phyloP scores from a whole-genome alignment of 1,140 invertebrate species.

The Apocrypta bakeri region DNA sequence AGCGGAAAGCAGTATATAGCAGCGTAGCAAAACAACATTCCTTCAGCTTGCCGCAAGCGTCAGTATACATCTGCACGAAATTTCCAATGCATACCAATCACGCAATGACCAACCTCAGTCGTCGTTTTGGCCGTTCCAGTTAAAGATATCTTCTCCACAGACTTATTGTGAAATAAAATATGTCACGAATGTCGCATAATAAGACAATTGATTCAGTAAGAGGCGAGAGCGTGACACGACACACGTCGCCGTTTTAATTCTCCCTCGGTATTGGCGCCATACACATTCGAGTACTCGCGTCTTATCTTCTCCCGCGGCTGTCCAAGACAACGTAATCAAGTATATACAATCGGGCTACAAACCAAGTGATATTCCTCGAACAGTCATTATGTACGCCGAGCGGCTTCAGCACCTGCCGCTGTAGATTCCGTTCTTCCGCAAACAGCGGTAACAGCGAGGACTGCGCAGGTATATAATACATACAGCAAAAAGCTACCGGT shows the following conservation, averaged over 20 bases:
- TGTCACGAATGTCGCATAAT: too few relatives aligned
- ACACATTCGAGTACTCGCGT: not conserved
- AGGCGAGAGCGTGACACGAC: too few relatives aligned
- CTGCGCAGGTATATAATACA: not conserved
- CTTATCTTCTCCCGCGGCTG: not conserved
- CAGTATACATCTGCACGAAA: not conserved
- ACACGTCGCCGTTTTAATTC: not conserved
- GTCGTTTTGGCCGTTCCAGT: too few relatives aligned
- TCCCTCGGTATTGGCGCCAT: not conserved
- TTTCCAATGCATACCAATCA: not conserved
- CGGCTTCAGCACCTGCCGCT: conserved; percentile 33
- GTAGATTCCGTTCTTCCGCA: conserved; percentile 18
- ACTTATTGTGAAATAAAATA: too few relatives aligned
- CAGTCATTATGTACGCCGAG: not conserved
- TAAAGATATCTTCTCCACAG: too few relatives aligned
- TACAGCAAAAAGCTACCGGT: not conserved
- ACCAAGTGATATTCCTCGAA: conserved; percentile 4
- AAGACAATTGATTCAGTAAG: too few relatives aligned
- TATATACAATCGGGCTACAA: conserved; percentile 9
- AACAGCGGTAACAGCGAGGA: conserved; percentile 6
- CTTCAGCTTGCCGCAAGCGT: too few relatives aligned
- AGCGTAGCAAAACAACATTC: too few relatives aligned
- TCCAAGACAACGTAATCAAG: conserved; percentile 39
- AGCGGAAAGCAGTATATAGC: too few relatives aligned
- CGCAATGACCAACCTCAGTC: too few relatives aligned